A percentile compares a stretch with the other conserved stretches of the same genome.
phyloP scores from a whole-genome alignment of 2,888 invertebrate species.

The Athalia circularis region DNA sequence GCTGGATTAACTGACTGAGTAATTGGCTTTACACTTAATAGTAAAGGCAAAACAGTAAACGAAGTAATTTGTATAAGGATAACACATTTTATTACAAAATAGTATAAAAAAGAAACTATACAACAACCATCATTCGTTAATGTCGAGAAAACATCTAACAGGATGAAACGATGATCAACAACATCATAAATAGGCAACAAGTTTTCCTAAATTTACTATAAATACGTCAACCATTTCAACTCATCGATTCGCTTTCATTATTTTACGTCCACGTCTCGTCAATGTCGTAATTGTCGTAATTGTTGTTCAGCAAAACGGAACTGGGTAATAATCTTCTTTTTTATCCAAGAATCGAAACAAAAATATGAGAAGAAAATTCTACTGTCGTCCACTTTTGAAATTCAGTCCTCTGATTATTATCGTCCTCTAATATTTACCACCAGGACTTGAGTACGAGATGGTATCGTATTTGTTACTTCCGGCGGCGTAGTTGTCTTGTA shows the following conservation, averaged over 20 bases:
- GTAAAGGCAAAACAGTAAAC: constrained; percentile 23
- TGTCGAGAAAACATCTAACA: not conserved
- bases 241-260: constrained; percentile 21
- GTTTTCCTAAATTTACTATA: constrained; percentile 33
- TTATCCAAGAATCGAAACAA: not conserved
- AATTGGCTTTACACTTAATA: constrained; percentile 20
- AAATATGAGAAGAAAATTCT: not conserved
- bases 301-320: constrained; percentile 5
- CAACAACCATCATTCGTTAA: constrained; percentile 31
- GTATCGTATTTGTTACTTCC: constrained; percentile 67
- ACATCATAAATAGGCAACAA: constrained; percentile 42
- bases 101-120: constrained; percentile 49
- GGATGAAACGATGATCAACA: constrained; percentile 32
- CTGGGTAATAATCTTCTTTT: not conserved
- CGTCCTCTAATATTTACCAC: constrained; percentile 61
- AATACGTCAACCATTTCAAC: constrained; percentile 18
- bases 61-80: not conserved
- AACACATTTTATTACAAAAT: constrained; percentile 53
- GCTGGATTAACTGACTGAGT: not conserved
- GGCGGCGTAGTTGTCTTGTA: constrained; percentile 54
- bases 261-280: constrained; percentile 14
- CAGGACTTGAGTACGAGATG: constrained; percentile 69
- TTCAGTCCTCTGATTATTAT: no score
- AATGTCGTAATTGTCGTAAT: constrained; percentile 13
- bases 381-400: not conserved